Evolutionary conservation across 2,888 invertebrate genomes (phyloP).

Genomic region (Crioceris asparagi): DNA sequence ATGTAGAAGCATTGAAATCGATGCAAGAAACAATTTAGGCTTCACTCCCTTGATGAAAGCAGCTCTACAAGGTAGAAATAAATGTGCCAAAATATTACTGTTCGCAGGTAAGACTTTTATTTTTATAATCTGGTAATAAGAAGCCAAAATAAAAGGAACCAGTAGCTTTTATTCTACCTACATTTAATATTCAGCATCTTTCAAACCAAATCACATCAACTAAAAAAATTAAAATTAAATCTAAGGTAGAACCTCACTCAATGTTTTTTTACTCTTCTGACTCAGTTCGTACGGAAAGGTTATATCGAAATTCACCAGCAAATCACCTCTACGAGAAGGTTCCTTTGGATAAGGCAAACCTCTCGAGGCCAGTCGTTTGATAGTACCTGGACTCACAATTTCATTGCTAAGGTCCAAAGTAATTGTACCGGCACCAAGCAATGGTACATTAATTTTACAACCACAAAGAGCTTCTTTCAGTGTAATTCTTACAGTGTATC

Average conservation of each 20-base stretch:
- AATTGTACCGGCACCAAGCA: conserved; percentile 60
- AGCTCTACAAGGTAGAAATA: conserved; percentile 61
- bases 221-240: too few relatives aligned
- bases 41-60: conserved; percentile 68
- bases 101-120: conserved; percentile 50
- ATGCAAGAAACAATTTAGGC: conserved; percentile 57
- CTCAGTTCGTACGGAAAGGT: conserved; percentile 63
- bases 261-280: conserved; percentile 14
- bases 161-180: too few relatives aligned
- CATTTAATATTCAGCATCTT: too few relatives aligned
- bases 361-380: conserved; percentile 68
- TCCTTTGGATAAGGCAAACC: conserved; percentile 91
- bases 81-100: conserved; percentile 62
- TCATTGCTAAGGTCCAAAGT: conserved; percentile 59
- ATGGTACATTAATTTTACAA: conserved; percentile 71
- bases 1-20: conserved; percentile 54
- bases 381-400: conserved; percentile 74
- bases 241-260: conserved; percentile 19
- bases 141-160: too few relatives aligned
- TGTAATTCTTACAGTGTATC: conserved; percentile 71
- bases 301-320: conserved; percentile 85
- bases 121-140: too few relatives aligned
- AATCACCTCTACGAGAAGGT: conserved; percentile 74
- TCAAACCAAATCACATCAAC: too few relatives aligned
- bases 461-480: conserved; percentile 86